Percentiles rank a stretch among this genome's conserved stretches.
These are phyloP conservation scores for Paratilapia polleni DNA, from an alignment of 2,113 vertebrate genomes.

Conservation along the genomic window DNA sequence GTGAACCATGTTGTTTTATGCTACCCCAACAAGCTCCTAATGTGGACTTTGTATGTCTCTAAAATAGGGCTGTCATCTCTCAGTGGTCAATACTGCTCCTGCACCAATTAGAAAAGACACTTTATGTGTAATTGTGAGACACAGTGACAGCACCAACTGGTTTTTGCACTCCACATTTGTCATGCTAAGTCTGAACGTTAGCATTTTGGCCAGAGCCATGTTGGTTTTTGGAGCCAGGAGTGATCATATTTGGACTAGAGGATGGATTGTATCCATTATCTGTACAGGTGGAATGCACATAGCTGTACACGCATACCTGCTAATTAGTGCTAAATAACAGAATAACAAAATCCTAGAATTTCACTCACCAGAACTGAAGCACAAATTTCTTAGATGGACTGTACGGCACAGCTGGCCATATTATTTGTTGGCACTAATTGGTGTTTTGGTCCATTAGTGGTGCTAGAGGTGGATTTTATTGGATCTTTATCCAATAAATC, in stretches of 20 bases:
- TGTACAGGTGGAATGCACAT: not conserved
- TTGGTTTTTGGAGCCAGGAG: not conserved
- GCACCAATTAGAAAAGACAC: not conserved
- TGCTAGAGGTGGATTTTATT: too few relatives aligned
- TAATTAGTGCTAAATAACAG: not conserved
- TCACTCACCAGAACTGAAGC: not conserved
- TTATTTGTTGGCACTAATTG: too few relatives aligned
- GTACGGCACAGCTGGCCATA: too few relatives aligned
- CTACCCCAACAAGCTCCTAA: not conserved
- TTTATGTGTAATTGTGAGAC: not conserved
- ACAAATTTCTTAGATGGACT: not conserved
- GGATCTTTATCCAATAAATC: too few relatives aligned
- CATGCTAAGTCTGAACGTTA: not conserved
- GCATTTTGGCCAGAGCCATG: not conserved
- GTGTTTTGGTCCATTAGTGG: too few relatives aligned
- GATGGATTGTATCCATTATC: accelerated
- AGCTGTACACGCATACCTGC: not conserved
- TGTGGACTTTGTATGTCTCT: too few relatives aligned
- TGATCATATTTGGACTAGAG: not conserved
- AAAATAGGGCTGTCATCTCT: not conserved
- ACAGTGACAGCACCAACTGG: not conserved
- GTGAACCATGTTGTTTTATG: not conserved
- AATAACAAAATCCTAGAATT: not conserved
- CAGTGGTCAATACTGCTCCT: not conserved
- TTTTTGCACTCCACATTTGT: not conserved